A percentile compares a stretch with the other conserved stretches of the same genome.
These are phyloP conservation scores for Pseudolaguvia tuberculata DNA, from an alignment of 2,113 vertebrate species.

Conservation along the genomic window DNA sequence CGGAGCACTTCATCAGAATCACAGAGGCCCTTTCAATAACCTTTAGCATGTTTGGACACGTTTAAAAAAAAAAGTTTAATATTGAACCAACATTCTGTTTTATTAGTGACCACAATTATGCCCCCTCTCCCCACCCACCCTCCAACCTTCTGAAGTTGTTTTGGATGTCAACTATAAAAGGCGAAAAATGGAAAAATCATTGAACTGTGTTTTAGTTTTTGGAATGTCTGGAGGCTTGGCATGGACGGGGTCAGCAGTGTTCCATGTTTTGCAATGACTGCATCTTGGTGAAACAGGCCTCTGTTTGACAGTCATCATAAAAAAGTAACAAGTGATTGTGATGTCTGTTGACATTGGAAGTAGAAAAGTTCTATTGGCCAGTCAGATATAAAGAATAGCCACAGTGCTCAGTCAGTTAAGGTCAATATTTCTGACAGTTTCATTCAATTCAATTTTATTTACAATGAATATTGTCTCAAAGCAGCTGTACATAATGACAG, in stretches of 20 bases:
- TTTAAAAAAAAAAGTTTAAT: conserved; percentile 34
- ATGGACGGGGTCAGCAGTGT: conserved; percentile 31
- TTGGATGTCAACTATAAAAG: conserved; percentile 44
- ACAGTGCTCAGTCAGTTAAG: background rate
- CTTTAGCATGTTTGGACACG: conserved; percentile 36
- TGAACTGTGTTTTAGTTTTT: conserved; percentile 29
- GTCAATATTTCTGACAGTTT: conserved; percentile 2
- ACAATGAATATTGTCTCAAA: too few species aligned
- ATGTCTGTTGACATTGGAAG: conserved; percentile 22
- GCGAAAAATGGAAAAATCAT: conserved; percentile 45
- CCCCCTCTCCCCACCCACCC: background rate
- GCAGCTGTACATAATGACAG: too few species aligned
- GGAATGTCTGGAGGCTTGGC: conserved; percentile 41
- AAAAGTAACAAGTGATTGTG: conserved; percentile 21
- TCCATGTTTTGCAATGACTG: conserved; percentile 33
- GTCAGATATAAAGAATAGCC: conserved; percentile 15
- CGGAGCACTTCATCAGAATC: conserved; percentile 20
- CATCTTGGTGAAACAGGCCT: conserved; percentile 27
- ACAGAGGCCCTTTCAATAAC: conserved; percentile 27
- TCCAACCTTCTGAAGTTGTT: conserved; percentile 35
- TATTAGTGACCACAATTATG: conserved; percentile 45
- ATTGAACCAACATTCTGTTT: conserved; percentile 40
- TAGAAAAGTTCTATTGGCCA: conserved; percentile 4
- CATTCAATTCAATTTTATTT: too few species aligned
- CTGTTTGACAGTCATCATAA: conserved; percentile 30